A percentile compares a stretch with the other conserved stretches of the same genome.
phyloP scores from a whole-genome alignment of 1,140 invertebrate genomes.

The Dreissena rostriformis region DNA sequence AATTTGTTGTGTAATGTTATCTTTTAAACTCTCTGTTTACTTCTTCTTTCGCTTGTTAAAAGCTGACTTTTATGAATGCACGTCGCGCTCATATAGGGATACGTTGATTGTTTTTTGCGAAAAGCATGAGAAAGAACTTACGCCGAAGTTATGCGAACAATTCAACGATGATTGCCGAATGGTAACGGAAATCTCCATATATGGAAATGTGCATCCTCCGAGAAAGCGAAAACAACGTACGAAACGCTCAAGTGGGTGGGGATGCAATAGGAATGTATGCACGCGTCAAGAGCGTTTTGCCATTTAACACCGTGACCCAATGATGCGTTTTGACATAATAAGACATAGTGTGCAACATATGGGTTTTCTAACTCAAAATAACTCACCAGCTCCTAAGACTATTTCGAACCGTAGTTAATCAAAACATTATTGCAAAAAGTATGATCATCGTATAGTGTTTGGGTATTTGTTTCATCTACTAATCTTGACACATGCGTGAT shows the following conservation, averaged over 20 bases:
- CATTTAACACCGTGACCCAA: constrained; percentile 1
- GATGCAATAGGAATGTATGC: neutral
- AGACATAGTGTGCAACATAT: no score
- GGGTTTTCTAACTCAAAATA: no score
- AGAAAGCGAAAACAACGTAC: no score
- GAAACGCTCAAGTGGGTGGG: no score
- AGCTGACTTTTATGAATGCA: neutral
- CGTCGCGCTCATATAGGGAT: neutral
- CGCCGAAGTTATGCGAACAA: constrained; percentile 1
- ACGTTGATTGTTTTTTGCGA: neutral
- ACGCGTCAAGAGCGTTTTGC: neutral
- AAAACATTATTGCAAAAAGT: no score
- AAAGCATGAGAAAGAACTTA: neutral
- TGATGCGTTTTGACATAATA: no score
- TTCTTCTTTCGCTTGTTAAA: neutral
- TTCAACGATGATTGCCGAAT: neutral
- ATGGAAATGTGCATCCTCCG: neutral
- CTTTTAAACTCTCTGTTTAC: neutral
- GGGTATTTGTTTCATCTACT: no score
- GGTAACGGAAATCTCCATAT: neutral
- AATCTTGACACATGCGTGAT: no score
- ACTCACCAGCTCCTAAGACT: no score
- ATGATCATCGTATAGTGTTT: no score
- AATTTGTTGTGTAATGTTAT: no score
- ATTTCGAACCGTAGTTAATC: no score